phyloP scores from a whole-genome alignment of 2,797 vertebrate genomes.

The Melanotaenia pygmaea region DNA sequence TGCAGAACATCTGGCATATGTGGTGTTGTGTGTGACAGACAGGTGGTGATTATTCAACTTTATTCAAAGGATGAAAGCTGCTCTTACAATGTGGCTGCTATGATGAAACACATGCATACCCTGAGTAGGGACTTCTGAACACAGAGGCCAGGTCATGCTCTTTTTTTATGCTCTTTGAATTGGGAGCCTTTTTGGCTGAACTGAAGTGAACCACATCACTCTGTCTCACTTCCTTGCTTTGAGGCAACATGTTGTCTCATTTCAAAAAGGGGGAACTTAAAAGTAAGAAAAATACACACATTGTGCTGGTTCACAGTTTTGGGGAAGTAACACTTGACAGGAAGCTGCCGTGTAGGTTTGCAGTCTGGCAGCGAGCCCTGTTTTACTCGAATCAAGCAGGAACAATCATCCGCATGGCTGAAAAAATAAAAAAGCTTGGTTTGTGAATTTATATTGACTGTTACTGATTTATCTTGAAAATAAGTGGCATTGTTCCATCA shows the following conservation, averaged over 20 bases:
- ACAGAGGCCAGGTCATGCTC: constrained; percentile 27
- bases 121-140: constrained; percentile 39
- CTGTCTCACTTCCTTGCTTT: constrained; percentile 59
- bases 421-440: background rate
- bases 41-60: constrained; percentile 2
- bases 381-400: background rate
- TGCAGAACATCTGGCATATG: constrained; percentile 14
- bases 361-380: background rate
- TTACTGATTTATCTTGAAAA: background rate
- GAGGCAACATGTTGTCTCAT: constrained; percentile 35
- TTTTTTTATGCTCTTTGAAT: constrained; percentile 59
- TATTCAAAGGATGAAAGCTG: constrained; percentile 29
- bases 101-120: constrained; percentile 20
- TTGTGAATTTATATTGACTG: background rate
- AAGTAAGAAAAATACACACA: constrained; percentile 28
- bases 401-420: constrained; percentile 1
- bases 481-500: background rate
- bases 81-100: background rate
- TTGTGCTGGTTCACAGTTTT: constrained; percentile 25
- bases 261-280: constrained; percentile 58
- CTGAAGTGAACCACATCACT: constrained; percentile 56
- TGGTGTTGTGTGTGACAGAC: background rate
- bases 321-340: constrained; percentile 56
- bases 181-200: constrained; percentile 19
- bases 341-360: constrained; percentile 25